Evolutionary conservation across 2,113 vertebrate species (phyloP), one percentile per base, ranked within the genome.

Genomic region (Cyanocitta stelleri): DNA sequence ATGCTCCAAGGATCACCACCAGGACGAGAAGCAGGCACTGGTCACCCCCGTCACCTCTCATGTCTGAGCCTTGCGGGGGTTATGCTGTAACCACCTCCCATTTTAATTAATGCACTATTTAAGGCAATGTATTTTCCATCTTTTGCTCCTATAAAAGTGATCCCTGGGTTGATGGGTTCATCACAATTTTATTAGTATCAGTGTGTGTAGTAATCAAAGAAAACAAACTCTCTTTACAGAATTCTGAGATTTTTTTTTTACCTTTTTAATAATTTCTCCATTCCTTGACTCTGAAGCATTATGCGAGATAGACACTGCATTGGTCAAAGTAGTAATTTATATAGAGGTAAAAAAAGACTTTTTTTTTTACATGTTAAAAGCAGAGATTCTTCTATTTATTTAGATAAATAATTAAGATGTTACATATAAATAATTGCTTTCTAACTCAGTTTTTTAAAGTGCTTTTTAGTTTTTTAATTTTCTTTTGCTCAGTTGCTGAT

Each of bases 1-100:
- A 9, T 64, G 67, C 72, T 90, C 35, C 0, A 14, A 86, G 59
- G 52, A 5, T 74, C 2, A 0, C 26, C 0, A 2, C 10, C 1
- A 3, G 10, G n/a, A 8, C 13, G 58, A 48, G 48, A 68, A 54
- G 56, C 56, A 18, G 59, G 54, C 33, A 3, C 26, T 7, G 16
- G 14, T 58, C 46, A 33, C 46, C 7, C 24, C 15, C 30, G 37
- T 68, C 15, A 8, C n/a, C 72, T n/a, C 64, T 63, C 0, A 0
- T n/a, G 33, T 17, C 0, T 32, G 33, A 43, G 21, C n/a, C 55
- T 62, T 2, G 0, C 13, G 5, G 33, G 26, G n/a, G 5, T 32
- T 74, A 44, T 62, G 39, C 61, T 56, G 16, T 33, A 52, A 55
- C 49, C 33, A 1, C 22, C 29, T 82, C 39, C 29, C 2, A 0